A percentile compares a stretch with the other conserved stretches of the same genome.
These are phyloP conservation scores for Drosophila silvestris DNA, from an alignment of 2,888 invertebrate genomes.

Conservation along the genomic window DNA sequence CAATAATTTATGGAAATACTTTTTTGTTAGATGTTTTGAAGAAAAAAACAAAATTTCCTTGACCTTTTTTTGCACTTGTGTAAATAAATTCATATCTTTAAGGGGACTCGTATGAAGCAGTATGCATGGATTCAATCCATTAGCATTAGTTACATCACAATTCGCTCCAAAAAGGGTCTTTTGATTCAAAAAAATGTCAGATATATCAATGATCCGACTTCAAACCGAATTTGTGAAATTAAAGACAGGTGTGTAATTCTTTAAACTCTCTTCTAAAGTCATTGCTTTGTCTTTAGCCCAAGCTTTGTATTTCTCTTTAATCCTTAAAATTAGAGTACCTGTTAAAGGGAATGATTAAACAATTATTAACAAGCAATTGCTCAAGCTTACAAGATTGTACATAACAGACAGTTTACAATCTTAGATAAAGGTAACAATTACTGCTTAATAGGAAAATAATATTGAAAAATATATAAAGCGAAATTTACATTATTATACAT, in stretches of 20 bases:
- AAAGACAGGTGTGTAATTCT: neutral
- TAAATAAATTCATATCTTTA: neutral
- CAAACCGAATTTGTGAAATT: neutral
- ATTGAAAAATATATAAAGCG: neutral
- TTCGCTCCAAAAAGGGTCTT: neutral
- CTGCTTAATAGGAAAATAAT: neutral
- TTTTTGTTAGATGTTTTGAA: neutral
- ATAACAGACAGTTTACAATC: conserved; percentile 2
- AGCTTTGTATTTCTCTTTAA: conserved; percentile 3
- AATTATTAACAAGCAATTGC: conserved; percentile 2
- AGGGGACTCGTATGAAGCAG: neutral
- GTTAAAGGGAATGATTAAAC: neutral
- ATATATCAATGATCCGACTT: neutral
- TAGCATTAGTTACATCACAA: neutral
- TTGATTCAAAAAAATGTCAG: neutral
- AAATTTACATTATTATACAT: neutral
- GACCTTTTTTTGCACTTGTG: neutral
- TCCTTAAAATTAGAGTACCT: conserved; percentile 7
- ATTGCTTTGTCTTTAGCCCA: neutral
- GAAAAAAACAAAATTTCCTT: neutral
- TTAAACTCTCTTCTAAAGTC: neutral
- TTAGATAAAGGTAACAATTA: neutral
- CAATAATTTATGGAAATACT: neutral
- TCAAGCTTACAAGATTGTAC: neutral
- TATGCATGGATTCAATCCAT: neutral